Evolutionary conservation across 2,888 invertebrate species (phyloP), one percentile per base, ranked within the genome.

Genomic region (Netelia fuscicornis): DNA sequence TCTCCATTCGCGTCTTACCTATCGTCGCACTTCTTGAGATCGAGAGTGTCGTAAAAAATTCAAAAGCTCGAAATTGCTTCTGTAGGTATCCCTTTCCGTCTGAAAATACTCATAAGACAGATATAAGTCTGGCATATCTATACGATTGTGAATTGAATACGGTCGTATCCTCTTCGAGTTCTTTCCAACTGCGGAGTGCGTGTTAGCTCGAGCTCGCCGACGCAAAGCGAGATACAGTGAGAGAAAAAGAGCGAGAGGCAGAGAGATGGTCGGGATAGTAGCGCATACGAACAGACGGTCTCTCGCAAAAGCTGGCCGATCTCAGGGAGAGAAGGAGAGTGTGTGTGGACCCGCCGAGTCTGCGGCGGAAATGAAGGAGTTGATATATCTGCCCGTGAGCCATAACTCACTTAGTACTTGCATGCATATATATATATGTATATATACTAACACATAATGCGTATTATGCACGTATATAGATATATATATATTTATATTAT

Each of bases 291-390:
- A 80, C 70, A 42, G 81, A 81, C 77, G 83, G 37, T 74, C 81
- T 83, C 70, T 82, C 64, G 76, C 65, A 81, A 30, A 30, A 85
- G 75, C 82, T 48, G 30, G 42, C 62, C 42, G 83, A 84, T 84
- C 74, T 78, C 83, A 84, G 84, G 67, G 68, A 70, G 30, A 44
- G 48, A 25, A 67, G 67, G n/a, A 48, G 75, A 56, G 58, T 25
- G 56, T 58, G 30, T 78, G 84, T 83, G 87, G 88, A 88, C 89
- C 88, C 87, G 85, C 84, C 87, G 90, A 90, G 91, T 92, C 92
- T 91, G 90, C 90, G 91, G 92, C 92, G 92, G 92, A 92, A 92
- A 92, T 92, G 92, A 92, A 92, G 92, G 91, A 90, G 91, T 92
- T 92, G 92, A 92, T 92, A 92, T 92, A 92, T 92, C 92, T 91